Evolutionary conservation across 2,113 vertebrate species (phyloP), one percentile per base, ranked within the genome.

Genomic region (Thunnus maccoyii): DNA sequence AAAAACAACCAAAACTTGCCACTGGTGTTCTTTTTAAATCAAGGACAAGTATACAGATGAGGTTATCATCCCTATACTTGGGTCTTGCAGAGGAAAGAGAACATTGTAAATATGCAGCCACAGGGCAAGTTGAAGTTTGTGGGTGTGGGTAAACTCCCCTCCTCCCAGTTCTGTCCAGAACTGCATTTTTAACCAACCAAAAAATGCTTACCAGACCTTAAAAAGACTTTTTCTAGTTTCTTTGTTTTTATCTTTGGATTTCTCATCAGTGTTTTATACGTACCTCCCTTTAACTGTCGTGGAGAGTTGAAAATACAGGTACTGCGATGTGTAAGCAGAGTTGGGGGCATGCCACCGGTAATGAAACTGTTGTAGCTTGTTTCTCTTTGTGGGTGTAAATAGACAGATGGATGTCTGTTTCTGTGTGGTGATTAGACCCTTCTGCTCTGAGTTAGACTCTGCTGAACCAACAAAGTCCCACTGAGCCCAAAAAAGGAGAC

Each of bases 101-200:
- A 46, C 69, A 32, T 46, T 36, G 20, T 76, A 67, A 71, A 76
- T 72, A 64, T 54, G 27, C 20, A 74, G 50, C 27, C 2, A 14
- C 12, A 20, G 22, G 56, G 73, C 84, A 85, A 86, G 72, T 85
- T 62, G 22, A 77, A 32, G 22, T 68, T 15, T 18, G 16, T 20
- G 48, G 70, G 14, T 70, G 46, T 41, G 48, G 66, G 63, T 11
- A 52, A 74, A 69, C 14, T 15, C 48, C 65, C 47, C 56, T 56
- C 72, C 67, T 70, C 68, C 56, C 72, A 60, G 80, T 80, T 88
- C 82, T 70, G 9, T 36, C 17, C 56, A 76, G 78, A 88, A 89
- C 80, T 83, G 50, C 17, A 22, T 81, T 91, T 93, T 92, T 91
- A 91, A 93, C 87, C 90, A 91, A 88, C 84, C 82, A 90, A 83